Percentiles rank a stretch among this genome's conserved stretches.
Evolutionary conservation across 2,113 vertebrate genomes (phyloP).

Genomic region (Motacilla alba): DNA sequence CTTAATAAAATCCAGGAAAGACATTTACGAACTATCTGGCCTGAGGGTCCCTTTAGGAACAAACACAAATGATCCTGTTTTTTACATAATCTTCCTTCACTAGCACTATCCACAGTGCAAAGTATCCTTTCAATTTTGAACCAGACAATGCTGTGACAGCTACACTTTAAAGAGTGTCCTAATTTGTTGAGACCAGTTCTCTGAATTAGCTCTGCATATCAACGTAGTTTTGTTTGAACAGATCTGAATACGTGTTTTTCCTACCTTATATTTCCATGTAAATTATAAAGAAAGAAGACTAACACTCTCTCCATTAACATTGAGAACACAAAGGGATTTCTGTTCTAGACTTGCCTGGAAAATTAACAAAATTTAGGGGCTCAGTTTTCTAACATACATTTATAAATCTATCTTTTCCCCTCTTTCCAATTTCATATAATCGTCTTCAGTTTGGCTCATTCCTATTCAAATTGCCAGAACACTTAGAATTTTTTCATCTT

Average conservation of each 20-base stretch:
- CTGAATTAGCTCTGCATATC: background rate
- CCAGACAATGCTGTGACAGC: background rate
- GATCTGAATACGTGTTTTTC: background rate
- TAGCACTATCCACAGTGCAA: background rate
- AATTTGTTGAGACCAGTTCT: background rate
- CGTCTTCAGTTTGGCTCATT: background rate
- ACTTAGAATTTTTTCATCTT: background rate
- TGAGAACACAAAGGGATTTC: background rate
- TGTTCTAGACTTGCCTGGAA: background rate
- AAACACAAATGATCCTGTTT: background rate
- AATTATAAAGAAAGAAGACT: background rate
- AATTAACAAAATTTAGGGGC: background rate
- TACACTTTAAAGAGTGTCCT: background rate
- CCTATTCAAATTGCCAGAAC: background rate
- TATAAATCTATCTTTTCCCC: background rate
- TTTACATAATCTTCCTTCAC: background rate
- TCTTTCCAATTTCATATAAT: background rate
- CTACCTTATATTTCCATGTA: background rate
- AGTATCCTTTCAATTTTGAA: background rate
- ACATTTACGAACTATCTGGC: background rate
- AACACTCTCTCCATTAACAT: background rate
- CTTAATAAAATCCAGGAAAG: slow-evolving; percentile 29
- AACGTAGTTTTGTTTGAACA: background rate
- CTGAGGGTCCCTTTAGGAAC: slow-evolving; percentile 1
- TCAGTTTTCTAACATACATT: background rate